A percentile compares a stretch with the other conserved stretches of the same genome.
Conservation (phyloP, 2,797 vertebrate species). For the Sebastes cheni region DNA sequence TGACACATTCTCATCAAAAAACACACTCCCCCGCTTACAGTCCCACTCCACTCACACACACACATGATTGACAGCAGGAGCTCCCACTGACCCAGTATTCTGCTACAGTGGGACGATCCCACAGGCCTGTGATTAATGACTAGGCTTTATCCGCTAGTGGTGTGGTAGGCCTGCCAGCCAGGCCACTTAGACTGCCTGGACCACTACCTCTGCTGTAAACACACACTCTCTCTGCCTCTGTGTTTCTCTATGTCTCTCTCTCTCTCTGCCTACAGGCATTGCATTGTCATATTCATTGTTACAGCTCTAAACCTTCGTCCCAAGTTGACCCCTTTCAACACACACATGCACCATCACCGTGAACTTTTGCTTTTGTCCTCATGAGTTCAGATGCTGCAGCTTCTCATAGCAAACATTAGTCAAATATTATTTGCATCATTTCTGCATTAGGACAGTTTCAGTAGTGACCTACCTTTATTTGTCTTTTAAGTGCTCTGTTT, state of each 20-base stretch:
- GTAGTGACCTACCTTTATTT: slow-evolving; percentile 8
- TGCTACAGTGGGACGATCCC: slow-evolving; percentile 81
- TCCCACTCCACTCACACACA: slow-evolving; percentile 40
- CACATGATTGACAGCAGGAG: slow-evolving; percentile 83
- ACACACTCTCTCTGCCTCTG: slow-evolving; percentile 4
- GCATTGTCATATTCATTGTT: slow-evolving; percentile 63
- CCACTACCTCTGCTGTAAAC: slow-evolving; percentile 74
- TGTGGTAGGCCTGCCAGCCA: slow-evolving; percentile 70
- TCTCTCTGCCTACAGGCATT: slow-evolving; percentile 45
- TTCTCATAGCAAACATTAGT: slow-evolving; percentile 27
- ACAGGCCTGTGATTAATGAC: slow-evolving; percentile 80
- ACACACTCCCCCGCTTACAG: slow-evolving; percentile 52
- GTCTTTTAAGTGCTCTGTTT: slow-evolving; percentile 28
- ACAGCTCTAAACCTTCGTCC: slow-evolving; percentile 61
- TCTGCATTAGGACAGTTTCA: slow-evolving; percentile 14
- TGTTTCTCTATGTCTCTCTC: slow-evolving; percentile 6
- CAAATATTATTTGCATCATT: slow-evolving; percentile 51
- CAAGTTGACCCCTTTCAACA: slow-evolving; percentile 42
- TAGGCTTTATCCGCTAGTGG: slow-evolving; percentile 71
- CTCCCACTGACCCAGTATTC: slow-evolving; percentile 84
- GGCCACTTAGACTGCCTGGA: slow-evolving; percentile 76
- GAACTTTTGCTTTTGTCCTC: neutral
- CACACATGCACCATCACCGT: neutral
- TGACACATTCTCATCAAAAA: slow-evolving; percentile 70
- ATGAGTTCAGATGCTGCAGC: slow-evolving; percentile 1